phyloP scores from a whole-genome alignment of 2,888 invertebrate genomes.

The Magallana nippona region DNA sequence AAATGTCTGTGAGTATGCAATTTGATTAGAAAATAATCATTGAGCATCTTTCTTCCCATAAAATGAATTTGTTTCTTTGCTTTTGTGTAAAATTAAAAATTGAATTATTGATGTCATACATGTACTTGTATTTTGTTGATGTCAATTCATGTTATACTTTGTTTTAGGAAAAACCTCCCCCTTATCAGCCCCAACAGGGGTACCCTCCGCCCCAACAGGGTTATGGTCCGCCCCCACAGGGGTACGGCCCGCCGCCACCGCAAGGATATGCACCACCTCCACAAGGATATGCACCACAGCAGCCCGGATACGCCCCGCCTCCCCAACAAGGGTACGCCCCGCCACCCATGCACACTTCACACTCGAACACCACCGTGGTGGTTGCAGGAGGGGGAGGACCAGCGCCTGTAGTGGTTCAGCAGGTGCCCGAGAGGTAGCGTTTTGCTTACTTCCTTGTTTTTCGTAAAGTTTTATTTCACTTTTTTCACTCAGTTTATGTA shows the following conservation, averaged over 20 bases:
- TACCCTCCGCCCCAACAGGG: conserved; percentile 20
- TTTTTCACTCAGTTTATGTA: neutral
- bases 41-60: too few species aligned
- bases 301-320: conserved; percentile 38
- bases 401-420: conserved; percentile 31
- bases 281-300: conserved; percentile 27
- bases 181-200: conserved; percentile 35
- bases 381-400: conserved; percentile 28
- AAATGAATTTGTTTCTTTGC: too few species aligned
- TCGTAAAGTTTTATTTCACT: neutral
- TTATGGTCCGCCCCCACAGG: conserved; percentile 22
- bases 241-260: conserved; percentile 9
- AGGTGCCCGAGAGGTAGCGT: conserved; percentile 31
- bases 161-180: conserved; percentile 15
- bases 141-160: neutral
- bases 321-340: conserved; percentile 38
- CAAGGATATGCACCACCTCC: conserved; percentile 37
- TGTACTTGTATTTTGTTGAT: neutral
- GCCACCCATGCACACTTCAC: neutral
- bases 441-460: neutral
- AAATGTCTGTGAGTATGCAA: too few species aligned
- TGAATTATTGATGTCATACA: neutral
- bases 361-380: conserved; percentile 38
- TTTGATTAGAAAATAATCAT: too few species aligned
- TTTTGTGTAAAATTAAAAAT: neutral